Evolutionary conservation across 2,888 invertebrate genomes (phyloP), one percentile per base, ranked within the genome.

Genomic region (Drosophila kuntzei): DNA sequence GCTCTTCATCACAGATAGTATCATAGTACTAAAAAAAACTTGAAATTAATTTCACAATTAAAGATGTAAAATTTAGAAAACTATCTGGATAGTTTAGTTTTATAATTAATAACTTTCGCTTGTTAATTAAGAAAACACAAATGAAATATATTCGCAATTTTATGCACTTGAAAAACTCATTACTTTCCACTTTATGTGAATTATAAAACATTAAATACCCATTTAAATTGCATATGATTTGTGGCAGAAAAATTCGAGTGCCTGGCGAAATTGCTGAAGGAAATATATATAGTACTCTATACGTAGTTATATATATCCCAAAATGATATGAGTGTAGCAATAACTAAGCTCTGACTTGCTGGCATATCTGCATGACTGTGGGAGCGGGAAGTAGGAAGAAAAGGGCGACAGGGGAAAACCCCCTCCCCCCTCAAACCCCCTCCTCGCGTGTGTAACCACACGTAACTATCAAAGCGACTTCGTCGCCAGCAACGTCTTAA

Each of bases 381-480:
- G 9, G 12, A 9, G 14, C 20, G 25, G 2, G 29, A 20, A 1
- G 18, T 14, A 2, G 12, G 27, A 2, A n/a, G 9, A 25, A 25
- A 18, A 8, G 12, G 18, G 20, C 9, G 9, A 16, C 27, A 27
- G n/a, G 34, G 44, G 11, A 22, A 44, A 18, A 4, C 36, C n/a
- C 36, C 44, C n/a, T n/a, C n/a, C n/a, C n/a, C n/a, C n/a, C n/a
- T n/a, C n/a, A n/a, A 44, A 18, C 6, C 36, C n/a, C 36, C 44
- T 51, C 51, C 65, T 79, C 76, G 82, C 85, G 86, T 68, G 65
- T 81, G 78, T 43, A 71, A 71, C 75, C 81, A 72, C 79, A 87
- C 69, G 76, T 71, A 81, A 79, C 71, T 85, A 81, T 76, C 85
- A 87, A 72, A 71, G 79, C 54, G 58, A 76, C 66, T 69, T 67